Conservation (phyloP, 2,888 invertebrate genomes). For the Drosophila dives region DNA sequence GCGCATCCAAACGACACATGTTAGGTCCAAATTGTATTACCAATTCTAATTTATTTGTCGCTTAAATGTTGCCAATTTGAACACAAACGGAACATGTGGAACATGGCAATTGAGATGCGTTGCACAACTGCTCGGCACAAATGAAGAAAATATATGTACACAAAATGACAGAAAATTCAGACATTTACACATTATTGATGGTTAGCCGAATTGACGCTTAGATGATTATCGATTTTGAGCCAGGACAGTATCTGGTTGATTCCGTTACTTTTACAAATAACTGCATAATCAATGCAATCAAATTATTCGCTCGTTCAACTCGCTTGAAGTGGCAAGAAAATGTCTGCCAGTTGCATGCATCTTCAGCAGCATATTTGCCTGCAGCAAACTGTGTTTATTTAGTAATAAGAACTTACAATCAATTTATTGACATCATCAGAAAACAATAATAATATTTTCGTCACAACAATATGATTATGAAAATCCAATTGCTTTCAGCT, state of each 20-base stretch:
- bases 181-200: slow-evolving; percentile 44
- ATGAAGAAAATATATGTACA: not conserved
- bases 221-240: slow-evolving; percentile 29
- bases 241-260: slow-evolving; percentile 1
- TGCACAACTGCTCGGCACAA: slow-evolving; percentile 5
- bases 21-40: slow-evolving; percentile 69
- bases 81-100: slow-evolving; percentile 3
- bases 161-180: slow-evolving; percentile 10
- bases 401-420: not conserved
- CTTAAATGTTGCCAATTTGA: slow-evolving; percentile 74
- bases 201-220: slow-evolving; percentile 37
- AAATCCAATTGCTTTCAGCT: slow-evolving; percentile 29
- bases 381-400: not conserved
- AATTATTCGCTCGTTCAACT: not conserved
- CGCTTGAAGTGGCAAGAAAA: not conserved
- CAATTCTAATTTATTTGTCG: slow-evolving; percentile 78
- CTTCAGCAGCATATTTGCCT: not conserved
- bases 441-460: slow-evolving; percentile 10
- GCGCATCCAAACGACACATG: slow-evolving; percentile 24
- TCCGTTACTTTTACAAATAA: not conserved
- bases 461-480: slow-evolving; percentile 14
- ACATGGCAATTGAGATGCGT: slow-evolving; percentile 20
- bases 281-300: slow-evolving; percentile 16
- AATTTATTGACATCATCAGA: not conserved
- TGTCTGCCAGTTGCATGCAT: slow-evolving; percentile 15